Base-by-base conservation (phyloP, 2,113 vertebrate species). In the Micronycteris hirsuta region DNA sequence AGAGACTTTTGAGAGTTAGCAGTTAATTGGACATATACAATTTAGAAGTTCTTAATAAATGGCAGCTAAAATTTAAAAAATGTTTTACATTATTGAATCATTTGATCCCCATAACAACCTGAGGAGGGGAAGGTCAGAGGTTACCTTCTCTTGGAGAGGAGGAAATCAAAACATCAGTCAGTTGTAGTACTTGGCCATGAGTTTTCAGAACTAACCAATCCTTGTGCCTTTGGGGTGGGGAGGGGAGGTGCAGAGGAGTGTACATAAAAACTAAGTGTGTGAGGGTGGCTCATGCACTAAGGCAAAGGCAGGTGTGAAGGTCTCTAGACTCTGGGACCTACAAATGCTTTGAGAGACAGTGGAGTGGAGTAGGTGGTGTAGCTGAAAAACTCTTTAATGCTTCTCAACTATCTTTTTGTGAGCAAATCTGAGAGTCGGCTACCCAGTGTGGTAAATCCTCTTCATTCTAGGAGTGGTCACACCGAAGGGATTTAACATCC, bases 281-380 rank as follows among this genome's bases (percentile, higher is more conserved):
- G 16, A 52, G 33, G 3, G 13, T 14, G 33, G 13, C 58, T 16
- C 0, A 1, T 10, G 12, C 33, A 5, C 38, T 17, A 26, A 13
- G 65, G 36, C 38, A 12, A 77, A 5, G 15, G 19, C n/a, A 7
- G 41, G 45, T 13, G n/a, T 33, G 45, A 7, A 19, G 17, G 20
- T 33, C 36, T 38, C 13, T 11, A 43, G 31, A 45, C 81, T 13
- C 14, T 12, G 26, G 15, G 26, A 45, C 70, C 36, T 19, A 36
- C 26, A 8, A 22, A 36, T 26, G 3, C 52, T 41, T 36, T 12
- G 56, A 49, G 31, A 45, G 19, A 19, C 1, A 2, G 13, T 24
- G 14, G 11, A 5, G 11, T 4, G 1, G 28, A 20, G 47, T n/a
- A 0, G 12, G 5, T 12, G 36, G 26, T 4, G 16, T 14, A 7